These are phyloP conservation scores for Argya squamiceps DNA, from an alignment of 2,797 vertebrate genomes.

Conservation along the genomic window DNA sequence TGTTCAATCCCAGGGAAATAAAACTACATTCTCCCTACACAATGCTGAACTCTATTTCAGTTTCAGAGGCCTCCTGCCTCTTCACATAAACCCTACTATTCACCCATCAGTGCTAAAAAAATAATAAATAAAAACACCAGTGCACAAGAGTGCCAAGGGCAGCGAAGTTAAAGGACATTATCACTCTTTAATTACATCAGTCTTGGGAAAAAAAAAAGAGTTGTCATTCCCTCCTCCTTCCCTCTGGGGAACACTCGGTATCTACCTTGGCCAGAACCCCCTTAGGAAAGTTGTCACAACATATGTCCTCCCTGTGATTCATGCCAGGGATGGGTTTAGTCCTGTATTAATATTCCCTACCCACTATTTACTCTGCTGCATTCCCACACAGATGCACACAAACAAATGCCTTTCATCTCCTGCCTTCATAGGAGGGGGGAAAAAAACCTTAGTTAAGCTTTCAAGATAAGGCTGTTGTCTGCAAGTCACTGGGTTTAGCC, in stretches of 20 bases:
- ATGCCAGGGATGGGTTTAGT: conserved; percentile 19
- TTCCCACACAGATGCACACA: background rate
- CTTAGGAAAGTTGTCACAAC: conserved; percentile 29
- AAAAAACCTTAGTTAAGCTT: background rate
- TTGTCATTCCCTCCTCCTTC: conserved; percentile 9
- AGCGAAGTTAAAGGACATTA: conserved; percentile 35
- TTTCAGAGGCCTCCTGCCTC: background rate
- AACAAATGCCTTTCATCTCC: conserved; percentile 19
- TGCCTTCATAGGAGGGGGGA: background rate
- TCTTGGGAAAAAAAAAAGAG: conserved; percentile 35
- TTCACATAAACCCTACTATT: background rate
- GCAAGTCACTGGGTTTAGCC: background rate
- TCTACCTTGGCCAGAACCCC: conserved; percentile 52
- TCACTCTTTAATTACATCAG: conserved; percentile 62
- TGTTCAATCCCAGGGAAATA: background rate
- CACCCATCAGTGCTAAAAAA: background rate
- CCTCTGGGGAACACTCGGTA: conserved; percentile 23
- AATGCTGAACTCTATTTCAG: background rate
- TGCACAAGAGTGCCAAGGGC: conserved; percentile 26
- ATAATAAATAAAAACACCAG: background rate
- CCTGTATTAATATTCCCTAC: conserved; percentile 44
- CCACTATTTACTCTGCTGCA: conserved; percentile 7
- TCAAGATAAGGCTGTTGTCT: background rate
- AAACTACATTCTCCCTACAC: background rate
- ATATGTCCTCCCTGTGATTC: conserved; percentile 27